A percentile compares a stretch with the other conserved stretches of the same genome.
Conservation (phyloP, 2,888 invertebrate genomes). For the Lycophotia porphyrea region DNA sequence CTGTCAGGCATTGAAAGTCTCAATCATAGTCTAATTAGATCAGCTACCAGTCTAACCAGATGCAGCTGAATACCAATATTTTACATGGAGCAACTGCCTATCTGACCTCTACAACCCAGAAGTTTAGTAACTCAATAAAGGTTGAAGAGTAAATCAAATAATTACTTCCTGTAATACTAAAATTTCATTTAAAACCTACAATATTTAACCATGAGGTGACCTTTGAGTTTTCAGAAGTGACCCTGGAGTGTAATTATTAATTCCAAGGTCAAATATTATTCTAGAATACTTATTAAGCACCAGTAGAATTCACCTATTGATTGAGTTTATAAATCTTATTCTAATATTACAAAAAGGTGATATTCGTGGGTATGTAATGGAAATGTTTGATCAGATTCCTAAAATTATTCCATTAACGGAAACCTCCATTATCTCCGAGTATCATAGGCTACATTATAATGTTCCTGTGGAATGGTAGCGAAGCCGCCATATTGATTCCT, state of each 20-base stretch:
- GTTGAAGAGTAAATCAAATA: background rate
- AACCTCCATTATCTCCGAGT: no score
- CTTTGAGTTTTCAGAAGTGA: constrained; percentile 21
- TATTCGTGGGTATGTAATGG: no score
- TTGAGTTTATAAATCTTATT: background rate
- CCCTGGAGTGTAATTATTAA: constrained; percentile 8
- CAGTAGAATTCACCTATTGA: background rate
- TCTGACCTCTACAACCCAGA: background rate
- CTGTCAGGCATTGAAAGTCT: background rate
- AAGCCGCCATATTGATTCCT: no score
- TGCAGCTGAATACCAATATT: background rate
- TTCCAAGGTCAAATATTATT: background rate
- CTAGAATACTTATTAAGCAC: background rate
- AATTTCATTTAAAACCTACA: constrained; percentile 6
- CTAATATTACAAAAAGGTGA: no score
- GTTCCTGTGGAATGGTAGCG: no score
- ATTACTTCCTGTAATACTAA: constrained; percentile 12
- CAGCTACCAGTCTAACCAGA: background rate
- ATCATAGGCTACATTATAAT: no score
- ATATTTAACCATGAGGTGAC: constrained; percentile 1
- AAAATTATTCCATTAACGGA: no score
- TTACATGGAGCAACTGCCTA: background rate
- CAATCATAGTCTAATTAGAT: background rate
- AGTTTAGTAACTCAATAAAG: background rate
- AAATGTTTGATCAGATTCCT: no score